A percentile compares a stretch with the other conserved stretches of the same genome.
Conservation (phyloP, 2,113 vertebrate genomes). For the Caracal caracal region DNA sequence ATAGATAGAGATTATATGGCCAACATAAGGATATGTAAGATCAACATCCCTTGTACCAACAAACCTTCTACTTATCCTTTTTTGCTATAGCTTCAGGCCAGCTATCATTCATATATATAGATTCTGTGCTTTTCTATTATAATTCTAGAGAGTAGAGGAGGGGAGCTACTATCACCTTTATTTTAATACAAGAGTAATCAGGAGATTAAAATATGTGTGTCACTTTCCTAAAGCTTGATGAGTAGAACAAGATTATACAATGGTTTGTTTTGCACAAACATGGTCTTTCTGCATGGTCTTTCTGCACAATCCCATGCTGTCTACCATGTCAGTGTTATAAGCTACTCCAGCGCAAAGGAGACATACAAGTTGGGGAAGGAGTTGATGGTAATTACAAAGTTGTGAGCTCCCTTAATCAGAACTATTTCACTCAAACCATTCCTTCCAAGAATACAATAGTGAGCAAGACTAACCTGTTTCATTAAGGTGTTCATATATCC, state of each 20-base stretch:
- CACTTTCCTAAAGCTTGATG: neutral
- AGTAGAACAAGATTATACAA: neutral
- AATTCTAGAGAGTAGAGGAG: neutral
- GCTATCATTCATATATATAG: neutral
- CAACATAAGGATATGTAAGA: neutral
- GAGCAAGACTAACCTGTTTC: neutral
- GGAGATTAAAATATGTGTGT: neutral
- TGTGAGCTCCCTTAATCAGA: neutral
- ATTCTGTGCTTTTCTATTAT: neutral
- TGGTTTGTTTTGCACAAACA: neutral
- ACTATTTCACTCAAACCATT: neutral
- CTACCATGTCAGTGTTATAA: neutral
- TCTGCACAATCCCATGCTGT: neutral
- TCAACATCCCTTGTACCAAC: neutral
- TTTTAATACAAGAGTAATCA: neutral
- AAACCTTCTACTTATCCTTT: neutral
- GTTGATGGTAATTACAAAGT: neutral
- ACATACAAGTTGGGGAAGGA: neutral
- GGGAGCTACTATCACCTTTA: neutral
- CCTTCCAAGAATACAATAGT: neutral
- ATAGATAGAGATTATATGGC: neutral
- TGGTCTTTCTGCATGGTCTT: neutral
- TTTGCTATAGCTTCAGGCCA: neutral
- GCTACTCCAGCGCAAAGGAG: neutral
- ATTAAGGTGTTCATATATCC: neutral